Base-by-base conservation (phyloP, 1,140 invertebrate genomes). In the Maniola jurtina region DNA sequence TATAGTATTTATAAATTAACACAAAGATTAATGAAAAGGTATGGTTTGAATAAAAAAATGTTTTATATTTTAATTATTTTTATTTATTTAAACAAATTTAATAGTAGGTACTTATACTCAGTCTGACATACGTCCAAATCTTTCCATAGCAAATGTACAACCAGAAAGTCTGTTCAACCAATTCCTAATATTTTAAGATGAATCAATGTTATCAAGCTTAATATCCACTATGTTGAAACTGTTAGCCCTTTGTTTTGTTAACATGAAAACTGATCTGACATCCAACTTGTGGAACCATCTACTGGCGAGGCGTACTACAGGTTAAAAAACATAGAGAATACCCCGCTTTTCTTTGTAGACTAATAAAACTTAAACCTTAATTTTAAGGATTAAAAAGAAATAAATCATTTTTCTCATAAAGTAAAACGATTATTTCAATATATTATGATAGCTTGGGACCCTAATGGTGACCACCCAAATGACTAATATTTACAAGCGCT, bases 401-500 rank as follows among this genome's bases (percentile, higher is more conserved):
- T 25, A 7, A 54, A 54, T 54, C 50, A 54, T 33, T 54, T 54
- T 25, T 4, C 16, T 54, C 14, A 33, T 16, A 54, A 11, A 8
- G 25, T 55, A 55, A 35, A 55, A 55, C 34, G 33, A 55, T 34
- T 55, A 1, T 6, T 50, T 50, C 7, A 25, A 25, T 25, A 34
- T 55, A 13, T 35, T 16, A 13, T 35, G 34, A 36, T 13, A 57
- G 40, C 34, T n/a, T 57, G 25, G 34, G 14, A 40, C 55, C 55
- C 14, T 40, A 11, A 57, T 38, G 35, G 55, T 57, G 55, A 55
- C 66, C 58, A 67, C 13, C 48, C 42, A 56, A 76, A 73, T 66
- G 69, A 83, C 77, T 84, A 81, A 83, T 86, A 87, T 87, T 84
- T 88, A 87, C 80, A 89, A 81, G 77, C 79, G 63, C 81, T 87